Evolutionary conservation across 2,113 vertebrate species (phyloP).

Genomic region (Melanerpes formicivorus): DNA sequence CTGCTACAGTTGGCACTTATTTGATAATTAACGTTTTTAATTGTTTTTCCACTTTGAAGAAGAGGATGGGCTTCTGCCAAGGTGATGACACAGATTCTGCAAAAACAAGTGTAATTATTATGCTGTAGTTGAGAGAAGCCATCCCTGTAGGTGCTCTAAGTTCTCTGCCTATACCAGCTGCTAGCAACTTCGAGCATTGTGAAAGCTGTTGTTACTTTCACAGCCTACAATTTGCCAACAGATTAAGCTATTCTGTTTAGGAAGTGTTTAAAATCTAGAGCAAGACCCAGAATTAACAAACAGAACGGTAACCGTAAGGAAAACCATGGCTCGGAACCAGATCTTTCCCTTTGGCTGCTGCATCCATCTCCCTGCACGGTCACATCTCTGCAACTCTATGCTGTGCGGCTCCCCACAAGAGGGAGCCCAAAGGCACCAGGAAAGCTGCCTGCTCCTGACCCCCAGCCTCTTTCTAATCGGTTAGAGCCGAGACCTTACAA

Average conservation of each 20-base stretch:
- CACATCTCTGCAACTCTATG: neutral
- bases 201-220: neutral
- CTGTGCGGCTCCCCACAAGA: neutral
- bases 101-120: neutral
- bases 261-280: neutral
- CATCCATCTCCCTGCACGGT: neutral
- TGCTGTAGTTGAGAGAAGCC: neutral
- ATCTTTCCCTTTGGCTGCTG: neutral
- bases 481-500: neutral
- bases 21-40: slow-evolving; percentile 91
- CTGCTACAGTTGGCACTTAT: slow-evolving; percentile 96
- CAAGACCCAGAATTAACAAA: neutral
- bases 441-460: neutral
- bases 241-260: neutral
- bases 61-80: slow-evolving; percentile 93
- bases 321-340: neutral
- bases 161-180: neutral
- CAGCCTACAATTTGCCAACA: neutral
- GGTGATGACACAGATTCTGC: slow-evolving; percentile 93
- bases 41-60: slow-evolving; percentile 85
- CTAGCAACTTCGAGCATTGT: too few relatives aligned
- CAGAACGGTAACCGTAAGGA: neutral
- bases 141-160: accelerated
- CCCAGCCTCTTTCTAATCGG: neutral
- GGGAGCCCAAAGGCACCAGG: neutral